Percentiles rank a stretch among this genome's conserved stretches.
Conservation (phyloP, 2,797 vertebrate species). For the Pseudocheirus occidentalis region DNA sequence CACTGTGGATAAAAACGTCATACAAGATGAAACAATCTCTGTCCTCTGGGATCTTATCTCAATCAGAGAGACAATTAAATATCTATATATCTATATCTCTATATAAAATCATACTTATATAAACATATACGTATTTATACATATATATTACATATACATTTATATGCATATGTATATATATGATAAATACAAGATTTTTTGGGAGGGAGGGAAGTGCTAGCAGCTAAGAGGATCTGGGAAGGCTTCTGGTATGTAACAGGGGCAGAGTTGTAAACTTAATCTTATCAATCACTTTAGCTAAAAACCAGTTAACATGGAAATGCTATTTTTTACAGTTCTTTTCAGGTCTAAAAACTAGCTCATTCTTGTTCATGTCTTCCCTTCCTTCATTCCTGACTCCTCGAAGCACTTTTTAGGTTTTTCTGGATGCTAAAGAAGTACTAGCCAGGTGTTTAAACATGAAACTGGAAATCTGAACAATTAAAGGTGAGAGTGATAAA, state of each 20-base stretch:
- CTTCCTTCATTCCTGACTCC: neutral
- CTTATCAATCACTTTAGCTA: neutral
- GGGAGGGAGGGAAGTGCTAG: neutral
- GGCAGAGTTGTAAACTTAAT: neutral
- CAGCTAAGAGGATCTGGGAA: neutral
- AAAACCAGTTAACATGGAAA: neutral
- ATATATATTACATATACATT: no score
- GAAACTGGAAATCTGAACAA: neutral
- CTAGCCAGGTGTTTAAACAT: neutral
- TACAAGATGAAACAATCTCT: neutral
- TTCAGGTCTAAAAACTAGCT: neutral
- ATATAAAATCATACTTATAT: neutral
- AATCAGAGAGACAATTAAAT: neutral
- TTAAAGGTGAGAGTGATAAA: neutral
- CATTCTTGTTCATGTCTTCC: neutral
- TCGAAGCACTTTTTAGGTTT: neutral
- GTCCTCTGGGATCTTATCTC: neutral
- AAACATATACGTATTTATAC: no score
- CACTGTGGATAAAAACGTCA: conserved; percentile 3
- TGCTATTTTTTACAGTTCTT: neutral
- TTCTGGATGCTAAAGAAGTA: neutral
- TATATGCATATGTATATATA: neutral
- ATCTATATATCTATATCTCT: neutral
- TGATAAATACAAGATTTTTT: neutral
- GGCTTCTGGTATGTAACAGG: neutral